Conservation (phyloP, 2,113 vertebrate species). For the Phalacrocorax aristotelis region DNA sequence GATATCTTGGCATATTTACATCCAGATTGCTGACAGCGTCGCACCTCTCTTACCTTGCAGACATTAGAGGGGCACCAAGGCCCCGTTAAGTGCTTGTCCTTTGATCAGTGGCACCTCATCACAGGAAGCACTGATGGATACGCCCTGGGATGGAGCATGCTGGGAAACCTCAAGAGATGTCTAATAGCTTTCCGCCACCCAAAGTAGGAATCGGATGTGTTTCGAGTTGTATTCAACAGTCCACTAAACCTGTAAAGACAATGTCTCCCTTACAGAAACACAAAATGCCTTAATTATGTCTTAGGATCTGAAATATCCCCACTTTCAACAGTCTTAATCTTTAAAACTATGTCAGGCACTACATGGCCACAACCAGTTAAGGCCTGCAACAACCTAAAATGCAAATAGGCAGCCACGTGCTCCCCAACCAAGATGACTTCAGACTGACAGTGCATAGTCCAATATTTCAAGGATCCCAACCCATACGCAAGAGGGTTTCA, state of each 20-base stretch:
- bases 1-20: not conserved
- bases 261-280: not conserved
- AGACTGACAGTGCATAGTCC: not conserved
- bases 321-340: not conserved
- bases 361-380: fast-evolving
- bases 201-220: slow-evolving; percentile 69
- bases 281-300: not conserved
- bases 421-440: not conserved
- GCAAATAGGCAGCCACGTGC: not conserved
- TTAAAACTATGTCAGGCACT: not conserved
- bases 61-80: slow-evolving; percentile 77
- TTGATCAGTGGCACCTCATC: slow-evolving; percentile 85
- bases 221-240: not conserved
- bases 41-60: slow-evolving; percentile 58
- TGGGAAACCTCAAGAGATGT: slow-evolving; percentile 70
- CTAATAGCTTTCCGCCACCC: slow-evolving; percentile 85
- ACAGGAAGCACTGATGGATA: slow-evolving; percentile 79
- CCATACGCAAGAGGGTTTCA: too few species aligned
- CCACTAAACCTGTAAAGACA: not conserved
- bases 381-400: not conserved
- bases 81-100: slow-evolving; percentile 81
- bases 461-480: not conserved
- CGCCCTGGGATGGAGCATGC: slow-evolving; percentile 86
- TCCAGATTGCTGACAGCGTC: not conserved
- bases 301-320: not conserved